Conservation (phyloP, 2,888 invertebrate species). For the Tryphoninae sp. region DNA sequence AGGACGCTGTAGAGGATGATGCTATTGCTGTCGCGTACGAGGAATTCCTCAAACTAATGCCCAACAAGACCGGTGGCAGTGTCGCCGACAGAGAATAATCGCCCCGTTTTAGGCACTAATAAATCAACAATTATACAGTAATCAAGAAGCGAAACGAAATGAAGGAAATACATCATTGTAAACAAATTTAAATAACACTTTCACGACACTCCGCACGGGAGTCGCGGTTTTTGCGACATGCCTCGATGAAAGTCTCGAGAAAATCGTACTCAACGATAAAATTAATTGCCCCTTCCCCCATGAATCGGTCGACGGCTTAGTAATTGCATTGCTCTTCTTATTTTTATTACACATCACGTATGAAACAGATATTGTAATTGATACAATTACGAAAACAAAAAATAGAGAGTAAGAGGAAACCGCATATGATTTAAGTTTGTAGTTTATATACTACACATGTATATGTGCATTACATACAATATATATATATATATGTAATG, state of each 20-base stretch:
- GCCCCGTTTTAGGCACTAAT: slow-evolving; percentile 55
- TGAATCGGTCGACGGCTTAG: slow-evolving; percentile 49
- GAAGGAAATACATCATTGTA: slow-evolving; percentile 21
- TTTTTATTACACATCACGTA: slow-evolving; percentile 54
- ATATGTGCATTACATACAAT: slow-evolving; percentile 57
- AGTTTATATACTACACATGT: slow-evolving; percentile 61
- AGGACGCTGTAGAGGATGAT: slow-evolving; percentile 75
- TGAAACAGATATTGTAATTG: slow-evolving; percentile 44
- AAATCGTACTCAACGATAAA: slow-evolving; percentile 9
- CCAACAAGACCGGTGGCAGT: slow-evolving; percentile 67
- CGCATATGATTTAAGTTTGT: slow-evolving; percentile 57
- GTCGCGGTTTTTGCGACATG: background rate
- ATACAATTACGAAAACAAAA: slow-evolving; percentile 53
- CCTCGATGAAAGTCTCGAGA: background rate
- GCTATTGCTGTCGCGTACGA: slow-evolving; percentile 77
- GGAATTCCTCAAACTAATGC: slow-evolving; percentile 74
- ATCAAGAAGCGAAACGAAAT: slow-evolving; percentile 24
- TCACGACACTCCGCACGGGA: slow-evolving; percentile 49
- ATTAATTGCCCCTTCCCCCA: background rate
- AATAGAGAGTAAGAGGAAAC: slow-evolving; percentile 49
- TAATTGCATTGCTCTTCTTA: slow-evolving; percentile 61
- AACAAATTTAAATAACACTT: slow-evolving; percentile 42
- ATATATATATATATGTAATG: background rate
- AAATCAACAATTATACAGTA: slow-evolving; percentile 50
- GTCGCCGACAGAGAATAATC: slow-evolving; percentile 56